Percentiles rank a stretch among this genome's conserved stretches.
Evolutionary conservation across 2,888 invertebrate genomes (phyloP).

Genomic region (Ctenicera cuprea): DNA sequence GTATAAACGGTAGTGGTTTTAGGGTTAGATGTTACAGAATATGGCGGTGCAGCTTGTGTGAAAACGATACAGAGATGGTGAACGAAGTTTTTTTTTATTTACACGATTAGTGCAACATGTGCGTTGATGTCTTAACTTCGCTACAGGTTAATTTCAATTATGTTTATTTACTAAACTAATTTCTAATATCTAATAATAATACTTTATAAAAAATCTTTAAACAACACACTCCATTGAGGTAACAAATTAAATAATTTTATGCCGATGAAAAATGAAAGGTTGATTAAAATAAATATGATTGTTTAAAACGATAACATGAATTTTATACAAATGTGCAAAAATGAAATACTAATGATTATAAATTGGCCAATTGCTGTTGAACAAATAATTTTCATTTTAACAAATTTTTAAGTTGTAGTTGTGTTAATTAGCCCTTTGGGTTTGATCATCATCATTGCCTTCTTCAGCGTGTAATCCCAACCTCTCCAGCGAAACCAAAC

Average conservation of each 20-base stretch:
- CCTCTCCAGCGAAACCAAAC: constrained; percentile 98
- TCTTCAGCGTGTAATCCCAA: constrained; percentile 94
- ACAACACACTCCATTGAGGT: constrained; percentile 42
- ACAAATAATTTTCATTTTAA: background rate
- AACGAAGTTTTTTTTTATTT: constrained; percentile 28
- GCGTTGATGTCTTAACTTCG: constrained; percentile 24
- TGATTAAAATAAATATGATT: constrained; percentile 41
- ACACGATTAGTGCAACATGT: constrained; percentile 33
- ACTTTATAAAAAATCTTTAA: constrained; percentile 47
- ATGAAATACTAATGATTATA: constrained; percentile 63
- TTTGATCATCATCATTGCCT: constrained; percentile 94
- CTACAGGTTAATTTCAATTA: constrained; percentile 31
- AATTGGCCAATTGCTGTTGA: constrained; percentile 60
- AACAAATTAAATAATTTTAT: constrained; percentile 37
- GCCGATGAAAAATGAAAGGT: constrained; percentile 28
- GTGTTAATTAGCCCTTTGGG: constrained; percentile 78
- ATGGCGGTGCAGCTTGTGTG: constrained; percentile 7
- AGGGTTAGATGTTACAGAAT: background rate
- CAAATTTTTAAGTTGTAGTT: constrained; percentile 2
- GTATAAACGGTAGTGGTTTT: constrained; percentile 7
- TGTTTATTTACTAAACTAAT: constrained; percentile 15
- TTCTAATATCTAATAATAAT: constrained; percentile 37
- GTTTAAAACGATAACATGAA: constrained; percentile 31
- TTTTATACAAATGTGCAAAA: constrained; percentile 52
- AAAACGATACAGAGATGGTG: constrained; percentile 1